Evolutionary conservation across 2,113 vertebrate genomes (phyloP), one percentile per base, ranked within the genome.

Genomic region (Hemichromis elongatus): DNA sequence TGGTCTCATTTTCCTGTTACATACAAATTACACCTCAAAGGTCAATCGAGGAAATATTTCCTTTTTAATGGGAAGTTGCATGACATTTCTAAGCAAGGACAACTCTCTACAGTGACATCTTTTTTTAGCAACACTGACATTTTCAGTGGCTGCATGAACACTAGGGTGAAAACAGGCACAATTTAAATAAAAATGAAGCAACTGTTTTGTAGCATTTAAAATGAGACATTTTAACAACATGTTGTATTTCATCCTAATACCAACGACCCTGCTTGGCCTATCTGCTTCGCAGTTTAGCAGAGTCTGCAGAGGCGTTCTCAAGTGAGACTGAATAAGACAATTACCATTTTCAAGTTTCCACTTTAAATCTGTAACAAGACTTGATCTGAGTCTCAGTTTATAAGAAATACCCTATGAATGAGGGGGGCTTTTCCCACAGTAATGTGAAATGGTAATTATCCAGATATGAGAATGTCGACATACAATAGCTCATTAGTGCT

Each of bases 261-360:
- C 9, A 56, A 63, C 5, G 66, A 85, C 86, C 87, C 82, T 50
- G 37, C 77, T 77, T 81, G 78, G 54, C 84, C 66, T 79, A 47
- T 84, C 81, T 70, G 83, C 85, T 88, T 77, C 28, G 78, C 35
- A 79, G 63, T 84, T 90, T 26, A 56, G 57, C 85, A 68, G 77
- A 86, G 63, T 82, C 77, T 90, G 79, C 66, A 86, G 57, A 73
- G 68, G 35, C 19, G 1, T 66, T 55, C 70, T 88, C 47, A 40
- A 92, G 86, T 83, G 59, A 90, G 85, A 57, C 83, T 54, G 26
- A 87, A 84, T 2, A 4, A 92, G 84, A 90, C 89, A 89, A 92
- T 92, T 90, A 86, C 70, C 86, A 83, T 88, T 90, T 90, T 84
- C 59, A 81, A 87, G 77, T 82, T 83, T 89, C 79, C 73, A 73